phyloP scores from a whole-genome alignment of 2,888 invertebrate species.

The Punctoribates punctum region DNA sequence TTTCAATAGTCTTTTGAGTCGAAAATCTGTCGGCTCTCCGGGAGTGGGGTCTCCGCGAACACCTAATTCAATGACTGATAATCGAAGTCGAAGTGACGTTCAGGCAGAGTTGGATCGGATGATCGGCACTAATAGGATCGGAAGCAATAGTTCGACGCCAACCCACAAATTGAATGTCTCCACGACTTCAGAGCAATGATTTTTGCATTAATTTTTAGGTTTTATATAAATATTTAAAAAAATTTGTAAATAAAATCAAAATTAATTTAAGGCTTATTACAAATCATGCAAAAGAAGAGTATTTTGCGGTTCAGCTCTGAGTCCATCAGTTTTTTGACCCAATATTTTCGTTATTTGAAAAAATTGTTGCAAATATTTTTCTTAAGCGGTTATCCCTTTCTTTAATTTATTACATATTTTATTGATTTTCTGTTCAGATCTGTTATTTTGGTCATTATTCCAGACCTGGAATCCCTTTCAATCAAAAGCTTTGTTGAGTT shows the following conservation, averaged over 20 bases:
- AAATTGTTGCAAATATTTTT: conserved; percentile 14
- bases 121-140: conserved; percentile 39
- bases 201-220: conserved; percentile 6
- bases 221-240: conserved; percentile 32
- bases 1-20: conserved; percentile 83
- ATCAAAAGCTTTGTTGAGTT: background rate
- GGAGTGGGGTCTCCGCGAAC: conserved; percentile 41
- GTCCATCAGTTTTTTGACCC: no score
- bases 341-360: conserved; percentile 7
- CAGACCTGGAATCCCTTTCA: background rate
- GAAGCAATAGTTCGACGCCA: conserved; percentile 25
- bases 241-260: conserved; percentile 12
- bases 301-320: background rate
- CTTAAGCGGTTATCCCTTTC: background rate
- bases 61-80: background rate
- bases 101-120: conserved; percentile 47
- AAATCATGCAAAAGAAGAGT: conserved; percentile 16
- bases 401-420: background rate
- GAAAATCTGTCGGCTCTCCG: conserved; percentile 46
- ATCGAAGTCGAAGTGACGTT: conserved; percentile 44
- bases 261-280: conserved; percentile 1
- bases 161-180: conserved; percentile 26
- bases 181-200: conserved; percentile 34
- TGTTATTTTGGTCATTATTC: background rate
- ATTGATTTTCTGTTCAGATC: background rate